phyloP scores from a whole-genome alignment of 2,797 vertebrate species.

The Hoplostethus mediterraneus region DNA sequence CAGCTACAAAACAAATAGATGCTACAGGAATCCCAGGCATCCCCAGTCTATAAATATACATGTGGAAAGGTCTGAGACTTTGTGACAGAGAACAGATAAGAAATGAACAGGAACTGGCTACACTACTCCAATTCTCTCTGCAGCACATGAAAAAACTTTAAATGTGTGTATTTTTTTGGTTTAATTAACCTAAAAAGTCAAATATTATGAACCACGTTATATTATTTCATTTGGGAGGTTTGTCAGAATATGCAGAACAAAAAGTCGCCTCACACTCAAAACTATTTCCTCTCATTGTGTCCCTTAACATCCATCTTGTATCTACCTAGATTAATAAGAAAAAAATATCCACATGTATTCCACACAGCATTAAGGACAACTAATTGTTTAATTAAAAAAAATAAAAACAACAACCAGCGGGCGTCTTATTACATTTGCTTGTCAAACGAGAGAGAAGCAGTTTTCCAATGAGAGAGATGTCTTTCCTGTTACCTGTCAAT shows the following conservation, averaged over 20 bases:
- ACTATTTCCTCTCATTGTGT: no score
- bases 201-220: slow-evolving; percentile 5
- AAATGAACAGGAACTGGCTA: slow-evolving; percentile 47
- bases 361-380: slow-evolving; percentile 12
- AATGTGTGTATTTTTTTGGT: no score
- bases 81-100: slow-evolving; percentile 58
- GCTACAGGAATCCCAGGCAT: slow-evolving; percentile 69
- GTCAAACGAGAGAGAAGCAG: slow-evolving; percentile 33
- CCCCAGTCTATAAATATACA: slow-evolving; percentile 71
- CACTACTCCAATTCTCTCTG: slow-evolving; percentile 25
- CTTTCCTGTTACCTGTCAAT: slow-evolving; percentile 57
- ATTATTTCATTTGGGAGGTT: slow-evolving; percentile 23
- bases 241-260: slow-evolving; percentile 17
- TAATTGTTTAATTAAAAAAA: slow-evolving; percentile 35
- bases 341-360: no score
- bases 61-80: slow-evolving; percentile 58
- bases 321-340: no score
- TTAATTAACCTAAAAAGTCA: no score
- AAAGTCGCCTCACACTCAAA: no score
- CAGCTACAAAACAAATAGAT: slow-evolving; percentile 64
- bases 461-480: slow-evolving; percentile 56
- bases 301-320: no score
- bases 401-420: background rate
- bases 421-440: slow-evolving; percentile 39
- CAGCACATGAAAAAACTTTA: slow-evolving; percentile 11